Conservation (phyloP, 2,888 invertebrate species). For the Cosmia pyralina region DNA sequence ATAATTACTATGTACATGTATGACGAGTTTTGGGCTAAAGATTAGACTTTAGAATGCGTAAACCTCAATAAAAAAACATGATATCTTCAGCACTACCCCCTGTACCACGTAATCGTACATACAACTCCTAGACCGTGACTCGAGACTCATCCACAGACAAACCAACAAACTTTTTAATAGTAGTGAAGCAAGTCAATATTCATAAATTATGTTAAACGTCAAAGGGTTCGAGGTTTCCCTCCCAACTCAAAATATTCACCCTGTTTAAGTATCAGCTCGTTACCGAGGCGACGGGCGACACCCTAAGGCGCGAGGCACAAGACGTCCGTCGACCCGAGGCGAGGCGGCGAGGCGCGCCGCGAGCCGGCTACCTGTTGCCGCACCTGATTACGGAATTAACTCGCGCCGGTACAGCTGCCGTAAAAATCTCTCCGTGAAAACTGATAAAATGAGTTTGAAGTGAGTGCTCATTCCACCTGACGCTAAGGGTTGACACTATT, state of each 20-base stretch:
- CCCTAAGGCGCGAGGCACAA: neutral
- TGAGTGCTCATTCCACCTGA: neutral
- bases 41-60: neutral
- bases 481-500: neutral
- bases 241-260: neutral
- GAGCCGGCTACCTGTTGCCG: constrained; percentile 51
- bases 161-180: neutral
- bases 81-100: neutral
- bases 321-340: neutral
- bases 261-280: constrained; percentile 5
- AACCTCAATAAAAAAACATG: neutral
- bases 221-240: neutral
- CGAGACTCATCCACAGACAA: neutral
- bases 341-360: neutral
- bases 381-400: constrained; percentile 20
- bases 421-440: no score
- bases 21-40: neutral
- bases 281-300: neutral
- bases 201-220: constrained; percentile 10
- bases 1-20: no score
- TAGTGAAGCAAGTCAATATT: constrained; percentile 3
- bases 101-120: neutral
- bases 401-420: neutral
- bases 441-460: neutral
- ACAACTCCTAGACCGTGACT: no score